These are phyloP conservation scores for Myrmophylax atrothorax DNA, from an alignment of 2,113 vertebrate species.

Conservation along the genomic window DNA sequence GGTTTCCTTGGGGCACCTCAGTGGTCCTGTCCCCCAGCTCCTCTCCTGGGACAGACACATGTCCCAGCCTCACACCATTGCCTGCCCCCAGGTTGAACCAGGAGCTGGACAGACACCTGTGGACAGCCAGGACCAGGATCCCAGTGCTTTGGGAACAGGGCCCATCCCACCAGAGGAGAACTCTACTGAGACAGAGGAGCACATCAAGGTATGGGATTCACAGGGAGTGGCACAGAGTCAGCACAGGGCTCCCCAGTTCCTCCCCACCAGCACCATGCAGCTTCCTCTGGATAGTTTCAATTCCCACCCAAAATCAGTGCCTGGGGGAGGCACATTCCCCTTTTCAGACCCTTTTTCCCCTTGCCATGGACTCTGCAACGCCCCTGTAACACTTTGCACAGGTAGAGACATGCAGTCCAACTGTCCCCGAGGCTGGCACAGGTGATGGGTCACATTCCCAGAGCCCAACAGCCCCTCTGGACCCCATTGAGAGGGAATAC, in stretches of 20 bases:
- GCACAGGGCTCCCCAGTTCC: not conserved
- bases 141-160: not conserved
- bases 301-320: not conserved
- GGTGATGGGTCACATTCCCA: fast-evolving
- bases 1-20: not conserved
- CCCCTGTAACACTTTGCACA: not conserved
- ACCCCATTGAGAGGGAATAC: fast-evolving
- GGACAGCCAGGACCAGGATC: not conserved
- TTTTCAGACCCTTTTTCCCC: not conserved
- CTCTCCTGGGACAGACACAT: fast-evolving
- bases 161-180: fast-evolving
- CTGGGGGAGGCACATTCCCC: not conserved
- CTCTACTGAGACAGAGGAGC: not conserved
- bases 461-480: fast-evolving
- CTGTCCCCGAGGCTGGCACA: not conserved
- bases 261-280: not conserved
- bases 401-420: not conserved
- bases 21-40: fast-evolving
- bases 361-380: fast-evolving
- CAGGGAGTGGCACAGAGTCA: fast-evolving
- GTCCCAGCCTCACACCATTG: fast-evolving
- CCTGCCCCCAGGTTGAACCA: not conserved
- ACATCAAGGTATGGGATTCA: not conserved
- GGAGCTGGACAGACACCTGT: not conserved
- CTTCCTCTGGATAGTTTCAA: not conserved